Evolutionary conservation across 2,888 invertebrate species (phyloP).

Genomic region (Leptura quadrifasciata): DNA sequence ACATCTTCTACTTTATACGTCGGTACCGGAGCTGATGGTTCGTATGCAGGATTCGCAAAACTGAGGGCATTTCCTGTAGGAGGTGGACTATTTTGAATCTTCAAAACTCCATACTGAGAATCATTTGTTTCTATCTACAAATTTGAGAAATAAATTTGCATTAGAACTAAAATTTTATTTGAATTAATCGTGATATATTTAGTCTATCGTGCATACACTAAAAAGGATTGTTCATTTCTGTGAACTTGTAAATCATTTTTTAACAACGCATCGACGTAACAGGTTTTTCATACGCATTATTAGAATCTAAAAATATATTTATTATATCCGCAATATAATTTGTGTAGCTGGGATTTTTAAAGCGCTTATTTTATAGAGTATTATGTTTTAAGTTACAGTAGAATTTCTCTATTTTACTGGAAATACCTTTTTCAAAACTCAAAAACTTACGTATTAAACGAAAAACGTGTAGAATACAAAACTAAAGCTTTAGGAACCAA

Average conservation of each 20-base stretch:
- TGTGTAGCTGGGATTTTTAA: background rate
- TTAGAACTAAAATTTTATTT: no score
- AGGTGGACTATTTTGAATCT: conserved; percentile 83
- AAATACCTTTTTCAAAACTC: no score
- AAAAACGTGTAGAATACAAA: no score
- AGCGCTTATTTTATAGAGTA: background rate
- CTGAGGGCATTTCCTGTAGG: conserved; percentile 79
- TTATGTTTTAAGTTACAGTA: no score
- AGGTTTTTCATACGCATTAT: background rate
- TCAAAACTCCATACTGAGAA: conserved; percentile 84
- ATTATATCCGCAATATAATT: no score
- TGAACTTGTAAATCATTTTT: no score
- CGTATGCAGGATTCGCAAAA: conserved; percentile 90
- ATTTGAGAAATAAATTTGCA: background rate
- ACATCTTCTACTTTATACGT: conserved; percentile 87
- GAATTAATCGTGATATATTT: background rate
- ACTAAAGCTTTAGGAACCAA: no score
- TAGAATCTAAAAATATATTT: background rate
- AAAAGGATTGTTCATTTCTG: no score
- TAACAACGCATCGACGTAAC: no score
- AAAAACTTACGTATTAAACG: no score
- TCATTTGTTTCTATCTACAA: conserved; percentile 80
- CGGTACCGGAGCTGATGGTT: conserved; percentile 80
- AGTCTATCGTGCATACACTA: background rate
- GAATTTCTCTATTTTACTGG: no score